Evolutionary conservation across 2,888 invertebrate genomes (phyloP).

Genomic region (Chelonus formosanus): DNA sequence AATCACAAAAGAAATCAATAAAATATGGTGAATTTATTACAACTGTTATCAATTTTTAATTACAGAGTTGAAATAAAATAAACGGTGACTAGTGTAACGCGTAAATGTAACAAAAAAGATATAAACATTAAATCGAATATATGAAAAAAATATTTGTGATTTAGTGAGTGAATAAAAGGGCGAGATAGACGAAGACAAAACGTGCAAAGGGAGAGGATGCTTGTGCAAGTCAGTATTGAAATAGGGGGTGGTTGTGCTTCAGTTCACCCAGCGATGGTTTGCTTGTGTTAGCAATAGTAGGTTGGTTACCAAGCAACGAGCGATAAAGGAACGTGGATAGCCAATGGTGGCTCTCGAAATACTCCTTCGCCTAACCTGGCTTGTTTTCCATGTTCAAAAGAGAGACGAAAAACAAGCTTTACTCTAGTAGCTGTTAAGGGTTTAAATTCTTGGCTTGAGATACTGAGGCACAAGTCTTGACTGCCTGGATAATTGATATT

Average conservation of each 20-base stretch:
- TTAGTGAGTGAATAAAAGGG: constrained; percentile 30
- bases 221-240: constrained; percentile 15
- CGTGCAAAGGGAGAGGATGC: constrained; percentile 8
- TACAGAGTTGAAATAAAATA: too few relatives aligned
- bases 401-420: constrained; percentile 50
- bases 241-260: constrained; percentile 29
- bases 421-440: constrained; percentile 65
- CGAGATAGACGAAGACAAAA: constrained; percentile 16
- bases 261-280: constrained; percentile 28
- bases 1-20: too few relatives aligned
- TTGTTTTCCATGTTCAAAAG: constrained; percentile 62
- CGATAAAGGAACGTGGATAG: constrained; percentile 63
- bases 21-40: too few relatives aligned
- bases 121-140: background rate
- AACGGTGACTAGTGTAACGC: too few relatives aligned
- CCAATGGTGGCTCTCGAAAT: constrained; percentile 64
- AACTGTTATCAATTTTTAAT: too few relatives aligned
- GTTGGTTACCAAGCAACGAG: constrained; percentile 62
- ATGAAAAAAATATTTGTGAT: constrained; percentile 3
- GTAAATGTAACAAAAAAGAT: too few relatives aligned
- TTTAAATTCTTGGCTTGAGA: constrained; percentile 49
- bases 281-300: constrained; percentile 41
- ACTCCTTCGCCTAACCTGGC: constrained; percentile 61
- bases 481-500: constrained; percentile 30
- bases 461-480: constrained; percentile 12